A percentile compares a stretch with the other conserved stretches of the same genome.
Evolutionary conservation across 2,888 invertebrate species (phyloP).

Genomic region (Callinectes sapidus): DNA sequence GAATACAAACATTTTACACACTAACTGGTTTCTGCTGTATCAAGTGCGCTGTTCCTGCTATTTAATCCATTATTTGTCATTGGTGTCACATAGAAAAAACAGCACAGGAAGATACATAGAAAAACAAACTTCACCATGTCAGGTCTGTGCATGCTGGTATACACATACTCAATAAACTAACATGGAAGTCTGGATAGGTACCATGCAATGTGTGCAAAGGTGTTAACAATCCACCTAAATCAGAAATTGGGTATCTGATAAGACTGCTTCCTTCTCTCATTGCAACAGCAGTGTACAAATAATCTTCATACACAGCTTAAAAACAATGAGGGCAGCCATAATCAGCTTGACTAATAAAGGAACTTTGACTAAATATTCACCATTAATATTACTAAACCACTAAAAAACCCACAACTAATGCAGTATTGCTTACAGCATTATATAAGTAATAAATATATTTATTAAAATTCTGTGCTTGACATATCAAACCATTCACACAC

Average conservation of each 20-base stretch:
- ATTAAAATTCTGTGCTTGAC: slow-evolving; percentile 28
- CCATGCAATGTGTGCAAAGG: not conserved
- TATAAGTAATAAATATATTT: slow-evolving; percentile 46
- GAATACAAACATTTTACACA: not conserved
- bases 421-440: not conserved
- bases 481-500: slow-evolving; percentile 42
- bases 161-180: not conserved
- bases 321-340: slow-evolving; percentile 28
- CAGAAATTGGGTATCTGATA: slow-evolving; percentile 10
- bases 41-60: not conserved
- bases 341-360: slow-evolving; percentile 52
- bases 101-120: not conserved
- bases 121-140: not conserved
- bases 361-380: slow-evolving; percentile 59
- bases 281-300: not conserved
- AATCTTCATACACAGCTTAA: not conserved
- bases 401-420: slow-evolving; percentile 58
- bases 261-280: slow-evolving; percentile 17
- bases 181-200: slow-evolving; percentile 8
- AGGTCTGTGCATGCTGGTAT: not conserved
- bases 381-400: slow-evolving; percentile 53
- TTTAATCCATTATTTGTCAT: not conserved
- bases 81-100: not conserved
- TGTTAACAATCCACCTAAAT: not conserved
- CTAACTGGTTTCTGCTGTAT: not conserved